A percentile compares a stretch with the other conserved stretches of the same genome.
phyloP scores from a whole-genome alignment of 2,888 invertebrate species.

The Dusona sp. region DNA sequence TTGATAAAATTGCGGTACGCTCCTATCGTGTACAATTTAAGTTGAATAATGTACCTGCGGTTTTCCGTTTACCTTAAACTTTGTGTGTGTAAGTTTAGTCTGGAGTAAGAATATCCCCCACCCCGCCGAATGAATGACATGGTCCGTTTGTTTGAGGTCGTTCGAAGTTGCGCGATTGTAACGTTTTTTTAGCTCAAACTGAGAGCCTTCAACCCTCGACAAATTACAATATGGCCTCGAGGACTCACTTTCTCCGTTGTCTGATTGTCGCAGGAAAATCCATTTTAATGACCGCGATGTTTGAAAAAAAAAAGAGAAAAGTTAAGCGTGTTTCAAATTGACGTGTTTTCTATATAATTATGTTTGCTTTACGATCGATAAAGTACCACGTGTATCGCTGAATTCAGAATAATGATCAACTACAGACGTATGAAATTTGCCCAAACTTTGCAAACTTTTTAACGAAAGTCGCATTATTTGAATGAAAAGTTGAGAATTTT shows the following conservation, averaged over 20 bases:
- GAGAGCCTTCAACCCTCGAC: constrained; percentile 23
- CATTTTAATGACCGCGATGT: constrained; percentile 71
- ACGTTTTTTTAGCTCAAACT: constrained; percentile 16
- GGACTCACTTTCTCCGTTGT: constrained; percentile 42
- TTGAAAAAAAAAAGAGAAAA: constrained; percentile 70
- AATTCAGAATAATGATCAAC: background rate
- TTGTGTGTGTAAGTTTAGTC: constrained; percentile 2
- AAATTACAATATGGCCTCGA: constrained; percentile 35
- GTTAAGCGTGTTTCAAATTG: constrained; percentile 72
- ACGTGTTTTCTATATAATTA: constrained; percentile 28
- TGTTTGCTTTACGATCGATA: background rate
- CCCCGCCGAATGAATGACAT: background rate
- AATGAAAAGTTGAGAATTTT: background rate
- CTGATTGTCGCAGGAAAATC: constrained; percentile 53
- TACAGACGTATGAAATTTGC: background rate
- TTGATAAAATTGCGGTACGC: constrained; percentile 55
- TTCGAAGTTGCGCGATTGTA: constrained; percentile 52
- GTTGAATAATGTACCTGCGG: constrained; percentile 26
- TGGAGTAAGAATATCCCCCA: constrained; percentile 5
- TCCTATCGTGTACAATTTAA: constrained; percentile 33
- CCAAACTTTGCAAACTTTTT: background rate
- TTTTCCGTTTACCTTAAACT: background rate
- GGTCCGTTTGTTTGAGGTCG: constrained; percentile 55
- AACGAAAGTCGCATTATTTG: background rate
- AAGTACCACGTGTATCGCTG: background rate